phyloP scores from a whole-genome alignment of 2,888 invertebrate species.

The Caenorhabditis sp. region DNA sequence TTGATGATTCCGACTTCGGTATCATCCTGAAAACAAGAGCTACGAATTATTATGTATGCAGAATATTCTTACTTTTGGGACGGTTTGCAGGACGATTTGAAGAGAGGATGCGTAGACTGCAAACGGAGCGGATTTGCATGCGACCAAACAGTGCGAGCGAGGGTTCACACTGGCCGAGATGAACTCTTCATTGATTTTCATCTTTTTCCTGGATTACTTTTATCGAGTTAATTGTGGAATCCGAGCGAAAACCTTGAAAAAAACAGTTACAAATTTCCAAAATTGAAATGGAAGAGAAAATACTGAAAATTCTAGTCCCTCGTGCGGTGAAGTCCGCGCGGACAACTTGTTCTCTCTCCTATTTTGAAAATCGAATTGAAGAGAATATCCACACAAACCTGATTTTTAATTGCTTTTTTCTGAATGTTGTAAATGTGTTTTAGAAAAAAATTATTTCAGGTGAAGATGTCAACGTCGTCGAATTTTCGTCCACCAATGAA shows the following conservation, averaged over 20 bases:
- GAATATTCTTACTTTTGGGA: conserved; percentile 57
- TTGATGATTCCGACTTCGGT: conserved; percentile 54
- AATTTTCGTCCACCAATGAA: conserved; percentile 20
- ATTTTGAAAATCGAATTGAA: background rate
- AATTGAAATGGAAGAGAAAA: conserved; percentile 18
- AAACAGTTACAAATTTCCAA: conserved; percentile 1
- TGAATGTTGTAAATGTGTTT: background rate
- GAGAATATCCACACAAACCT: too few relatives aligned
- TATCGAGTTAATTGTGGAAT: background rate
- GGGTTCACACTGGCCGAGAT: conserved; percentile 69
- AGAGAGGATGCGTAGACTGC: conserved; percentile 68
- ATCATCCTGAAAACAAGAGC: conserved; percentile 32
- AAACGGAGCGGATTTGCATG: conserved; percentile 47
- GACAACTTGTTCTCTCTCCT: conserved; percentile 12
- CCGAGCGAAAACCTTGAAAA: conserved; percentile 13
- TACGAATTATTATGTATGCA: background rate
- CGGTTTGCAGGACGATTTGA: conserved; percentile 64
- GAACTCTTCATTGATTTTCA: conserved; percentile 63
- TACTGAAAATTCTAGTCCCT: conserved; percentile 1
- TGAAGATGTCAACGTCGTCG: conserved; percentile 10
- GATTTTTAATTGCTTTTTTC: background rate
- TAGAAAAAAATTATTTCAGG: conserved; percentile 10
- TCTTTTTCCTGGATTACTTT: background rate
- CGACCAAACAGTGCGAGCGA: conserved; percentile 69
- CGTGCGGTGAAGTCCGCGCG: conserved; percentile 29